phyloP scores from a whole-genome alignment of 2,113 vertebrate genomes.

The Ictalurus furcatus region DNA sequence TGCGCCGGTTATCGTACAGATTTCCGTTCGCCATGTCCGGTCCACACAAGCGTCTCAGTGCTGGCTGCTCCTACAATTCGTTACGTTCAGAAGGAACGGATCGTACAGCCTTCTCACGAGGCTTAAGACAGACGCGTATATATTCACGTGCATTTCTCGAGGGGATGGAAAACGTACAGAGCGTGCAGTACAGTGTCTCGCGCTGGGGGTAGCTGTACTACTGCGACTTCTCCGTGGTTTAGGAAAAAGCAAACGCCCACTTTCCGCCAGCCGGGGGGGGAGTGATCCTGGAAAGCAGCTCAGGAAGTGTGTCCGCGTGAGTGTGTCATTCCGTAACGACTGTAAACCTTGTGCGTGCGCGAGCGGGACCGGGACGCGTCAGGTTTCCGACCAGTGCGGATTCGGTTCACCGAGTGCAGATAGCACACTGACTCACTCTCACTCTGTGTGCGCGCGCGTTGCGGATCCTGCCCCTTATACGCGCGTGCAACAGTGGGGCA shows the following conservation, averaged over 20 bases:
- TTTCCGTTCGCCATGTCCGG: conserved; percentile 70
- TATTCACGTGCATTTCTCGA: not conserved
- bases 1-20: conserved; percentile 61
- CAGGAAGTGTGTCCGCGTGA: not conserved
- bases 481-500: not conserved
- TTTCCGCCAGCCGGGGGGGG: not conserved
- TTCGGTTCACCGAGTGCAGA: not conserved
- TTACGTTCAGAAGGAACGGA: not conserved
- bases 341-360: not conserved
- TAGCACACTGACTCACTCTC: not conserved
- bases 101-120: not conserved
- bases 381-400: not conserved
- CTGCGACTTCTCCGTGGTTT: not conserved
- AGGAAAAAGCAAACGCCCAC: conserved; percentile 12
- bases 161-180: not conserved
- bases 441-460: not conserved
- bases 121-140: not conserved
- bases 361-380: too few species aligned
- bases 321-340: not conserved
- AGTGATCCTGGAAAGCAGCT: not conserved
- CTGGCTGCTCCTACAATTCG: not conserved
- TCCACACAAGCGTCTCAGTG: not conserved
- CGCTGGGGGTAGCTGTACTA: not conserved
- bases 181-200: not conserved
- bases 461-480: not conserved